Evolutionary conservation across 2,797 vertebrate species (phyloP), one percentile per base, ranked within the genome.

Genomic region (Poecilia gillii): DNA sequence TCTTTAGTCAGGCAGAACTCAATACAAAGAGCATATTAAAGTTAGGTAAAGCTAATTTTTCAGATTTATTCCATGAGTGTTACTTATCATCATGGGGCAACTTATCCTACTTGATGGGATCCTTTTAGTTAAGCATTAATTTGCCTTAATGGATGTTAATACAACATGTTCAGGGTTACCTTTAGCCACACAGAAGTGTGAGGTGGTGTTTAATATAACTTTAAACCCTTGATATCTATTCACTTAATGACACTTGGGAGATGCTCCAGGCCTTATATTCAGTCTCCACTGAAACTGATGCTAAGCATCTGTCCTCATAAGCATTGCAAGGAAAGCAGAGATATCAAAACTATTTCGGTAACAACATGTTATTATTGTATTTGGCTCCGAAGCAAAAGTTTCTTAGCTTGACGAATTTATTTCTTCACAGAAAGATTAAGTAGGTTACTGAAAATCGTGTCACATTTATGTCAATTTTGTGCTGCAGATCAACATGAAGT

Each of bases 21-120:
- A 47, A 83, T 78, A 78, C 78, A 78, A 80, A 81, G 71, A 57
- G 36, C 25, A 85, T 84, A 82, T 84, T 81, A 39, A 70, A 76
- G 80, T 57, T 59, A 31, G 77, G 78, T 6, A 47, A 11, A 43
- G 72, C 64, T 87, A 31, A 53, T 77, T 78, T 51, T 72, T 68
- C 73, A 39, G 41, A 82, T 80, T 80, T 84, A 75, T 78, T 87
- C 57, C 68, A 66, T 41, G 55, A 75, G 23, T 33, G 23, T 83
- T 64, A 85, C 72, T 53, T 31, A 6, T 72, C 3, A 14, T 82
- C 59, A 66, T 43, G 43, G 12, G 39, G 53, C 55, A 71, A 64
- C 74, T 53, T 36, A 75, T 87, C 45, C 43, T 36, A 51, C 77
- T 74, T 85, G 71, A 76, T 55, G 51, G 55, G 43, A 82, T 45